phyloP scores from a whole-genome alignment of 37 sponge, comb jelly and placozoan species.

The Beroe forskalii region DNA sequence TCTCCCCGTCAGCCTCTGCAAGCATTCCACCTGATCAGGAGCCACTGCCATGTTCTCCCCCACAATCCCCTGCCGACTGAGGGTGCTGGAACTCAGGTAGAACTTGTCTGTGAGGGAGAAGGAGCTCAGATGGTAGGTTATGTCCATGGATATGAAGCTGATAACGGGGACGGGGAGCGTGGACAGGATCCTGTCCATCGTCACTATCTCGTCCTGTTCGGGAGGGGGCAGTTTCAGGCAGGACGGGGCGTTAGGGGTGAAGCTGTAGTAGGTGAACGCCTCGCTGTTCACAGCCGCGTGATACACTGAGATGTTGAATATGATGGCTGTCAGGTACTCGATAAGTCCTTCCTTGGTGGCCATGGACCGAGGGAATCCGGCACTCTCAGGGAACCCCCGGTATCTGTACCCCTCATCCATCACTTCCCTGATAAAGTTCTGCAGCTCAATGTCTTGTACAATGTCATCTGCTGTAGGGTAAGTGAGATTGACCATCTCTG shows the following conservation, averaged over 20 bases:
- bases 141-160: constrained; percentile 8
- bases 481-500: constrained; percentile 8
- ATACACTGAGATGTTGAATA: constrained; percentile 14
- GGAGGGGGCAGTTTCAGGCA: background rate
- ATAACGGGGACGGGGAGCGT: background rate
- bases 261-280: constrained; percentile 5
- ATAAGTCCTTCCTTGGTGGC: background rate
- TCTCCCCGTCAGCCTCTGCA: background rate
- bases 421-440: constrained; percentile 13
- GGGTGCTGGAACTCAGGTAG: background rate
- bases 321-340: constrained; percentile 20
- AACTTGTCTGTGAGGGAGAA: background rate
- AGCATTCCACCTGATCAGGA: constrained; percentile 15
- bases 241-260: background rate
- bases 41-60: constrained; percentile 40
- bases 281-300: background rate
- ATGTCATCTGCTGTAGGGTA: background rate
- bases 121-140: background rate
- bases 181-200: background rate
- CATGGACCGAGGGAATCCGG: constrained; percentile 1
- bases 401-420: background rate
- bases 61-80: background rate
- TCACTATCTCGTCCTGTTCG: background rate
- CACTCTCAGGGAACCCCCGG: background rate
- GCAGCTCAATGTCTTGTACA: background rate